Conservation (phyloP, 2,797 vertebrate species). For the Cichlasoma orientale region DNA sequence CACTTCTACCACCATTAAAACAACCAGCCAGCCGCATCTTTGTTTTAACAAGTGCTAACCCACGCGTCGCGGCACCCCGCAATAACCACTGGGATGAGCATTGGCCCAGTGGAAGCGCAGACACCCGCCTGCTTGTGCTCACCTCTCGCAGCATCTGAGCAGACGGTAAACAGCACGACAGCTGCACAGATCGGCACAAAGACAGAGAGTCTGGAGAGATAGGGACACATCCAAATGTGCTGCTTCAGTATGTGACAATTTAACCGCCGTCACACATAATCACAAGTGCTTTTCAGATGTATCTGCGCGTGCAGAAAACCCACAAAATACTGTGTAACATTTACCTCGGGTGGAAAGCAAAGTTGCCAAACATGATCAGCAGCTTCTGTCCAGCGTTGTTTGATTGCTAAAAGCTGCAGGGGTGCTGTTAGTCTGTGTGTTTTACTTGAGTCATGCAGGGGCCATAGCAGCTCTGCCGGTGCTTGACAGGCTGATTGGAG, state of each 20-base stretch:
- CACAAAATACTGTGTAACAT: not conserved
- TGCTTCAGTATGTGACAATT: not conserved
- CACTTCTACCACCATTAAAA: not conserved
- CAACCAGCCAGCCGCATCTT: not conserved
- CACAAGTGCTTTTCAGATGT: not conserved
- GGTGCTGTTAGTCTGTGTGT: not conserved
- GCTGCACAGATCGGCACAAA: constrained; percentile 42
- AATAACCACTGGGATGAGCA: not conserved
- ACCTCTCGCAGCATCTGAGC: constrained; percentile 58
- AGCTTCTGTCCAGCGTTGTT: constrained; percentile 1
- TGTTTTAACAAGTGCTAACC: not conserved
- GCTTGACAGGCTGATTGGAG: constrained; percentile 59
- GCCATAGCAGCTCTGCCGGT: constrained; percentile 29
- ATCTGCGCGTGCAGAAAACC: not conserved
- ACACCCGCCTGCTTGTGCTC: constrained; percentile 27
- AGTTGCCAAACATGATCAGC: constrained; percentile 39
- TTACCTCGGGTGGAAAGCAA: constrained; percentile 55
- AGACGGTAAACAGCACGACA: constrained; percentile 28
- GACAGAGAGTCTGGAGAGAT: constrained; percentile 43
- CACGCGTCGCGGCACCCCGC: not conserved
- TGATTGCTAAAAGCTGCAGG: not conserved
- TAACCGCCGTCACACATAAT: not conserved
- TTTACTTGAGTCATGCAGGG: not conserved
- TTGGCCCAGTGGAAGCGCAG: not conserved
- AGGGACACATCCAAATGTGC: not conserved